Percentiles rank a stretch among this genome's conserved stretches.
These are phyloP conservation scores for Rhinogobius similis DNA, from an alignment of 2,113 vertebrate genomes.

Conservation along the genomic window DNA sequence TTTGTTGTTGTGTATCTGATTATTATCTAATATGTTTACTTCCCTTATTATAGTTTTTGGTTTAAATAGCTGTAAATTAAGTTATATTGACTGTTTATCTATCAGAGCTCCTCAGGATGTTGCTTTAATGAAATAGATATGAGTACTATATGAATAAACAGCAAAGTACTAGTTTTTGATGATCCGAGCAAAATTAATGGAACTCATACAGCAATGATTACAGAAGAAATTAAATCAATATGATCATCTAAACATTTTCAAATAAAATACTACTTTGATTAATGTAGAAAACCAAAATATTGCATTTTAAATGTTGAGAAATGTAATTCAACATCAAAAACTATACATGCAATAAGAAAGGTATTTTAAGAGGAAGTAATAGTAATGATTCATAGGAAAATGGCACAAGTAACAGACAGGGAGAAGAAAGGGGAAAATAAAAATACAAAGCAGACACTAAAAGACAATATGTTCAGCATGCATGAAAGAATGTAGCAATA, in stretches of 20 bases:
- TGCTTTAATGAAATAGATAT: conserved; percentile 50
- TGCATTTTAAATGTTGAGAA: conserved; percentile 72
- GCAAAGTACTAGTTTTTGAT: conserved; percentile 61
- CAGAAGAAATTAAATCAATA: conserved; percentile 75
- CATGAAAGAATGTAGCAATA: conserved; percentile 75
- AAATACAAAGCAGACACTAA: conserved; percentile 66
- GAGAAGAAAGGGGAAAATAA: conserved; percentile 51
- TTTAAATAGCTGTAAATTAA: background rate
- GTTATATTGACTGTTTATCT: conserved; percentile 31
- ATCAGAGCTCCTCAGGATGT: conserved; percentile 54
- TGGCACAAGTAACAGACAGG: conserved; percentile 48
- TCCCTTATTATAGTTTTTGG: conserved; percentile 9
- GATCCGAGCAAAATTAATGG: conserved; percentile 69
- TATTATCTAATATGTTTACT: conserved; percentile 14
- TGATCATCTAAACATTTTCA: conserved; percentile 76
- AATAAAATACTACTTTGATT: conserved; percentile 78
- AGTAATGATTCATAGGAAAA: conserved; percentile 57
- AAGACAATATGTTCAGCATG: conserved; percentile 75
- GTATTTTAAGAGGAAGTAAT: conserved; percentile 42
- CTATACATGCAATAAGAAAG: conserved; percentile 65
- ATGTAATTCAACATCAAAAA: conserved; percentile 68
- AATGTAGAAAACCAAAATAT: conserved; percentile 76
- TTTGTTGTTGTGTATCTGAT: conserved; percentile 16
- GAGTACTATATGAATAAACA: conserved; percentile 67
- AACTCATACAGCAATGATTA: conserved; percentile 77